These are phyloP conservation scores for Brevipalpus yothersi DNA, from an alignment of 1,140 invertebrate species.

Conservation along the genomic window DNA sequence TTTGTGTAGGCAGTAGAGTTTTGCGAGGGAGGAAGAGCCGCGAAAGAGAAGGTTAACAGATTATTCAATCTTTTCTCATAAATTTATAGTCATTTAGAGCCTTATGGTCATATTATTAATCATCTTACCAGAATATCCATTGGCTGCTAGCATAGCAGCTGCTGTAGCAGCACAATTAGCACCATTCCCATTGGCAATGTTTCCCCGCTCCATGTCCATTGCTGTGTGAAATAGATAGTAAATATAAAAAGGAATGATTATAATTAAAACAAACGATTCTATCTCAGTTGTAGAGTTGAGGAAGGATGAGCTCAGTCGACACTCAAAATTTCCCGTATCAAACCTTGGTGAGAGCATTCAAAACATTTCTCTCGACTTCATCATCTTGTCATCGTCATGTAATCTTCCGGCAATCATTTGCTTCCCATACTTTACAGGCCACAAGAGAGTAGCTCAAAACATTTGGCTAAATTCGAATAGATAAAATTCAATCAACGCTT, in stretches of 20 bases:
- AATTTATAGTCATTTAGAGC: neutral
- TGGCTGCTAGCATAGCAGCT: constrained; percentile 9
- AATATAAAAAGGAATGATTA: neutral
- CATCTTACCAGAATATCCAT: constrained; percentile 7
- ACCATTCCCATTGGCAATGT: constrained; percentile 1
- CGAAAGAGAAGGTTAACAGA: neutral
- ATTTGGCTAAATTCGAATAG: too few species aligned
- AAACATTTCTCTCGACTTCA: too few species aligned
- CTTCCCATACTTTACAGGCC: too few species aligned
- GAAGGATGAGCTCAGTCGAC: too few species aligned
- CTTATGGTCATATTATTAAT: neutral
- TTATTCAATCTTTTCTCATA: neutral
- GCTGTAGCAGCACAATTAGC: constrained; percentile 3
- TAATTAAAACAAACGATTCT: neutral
- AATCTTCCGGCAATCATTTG: too few species aligned
- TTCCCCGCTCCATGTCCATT: constrained; percentile 5
- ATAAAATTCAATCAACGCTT: too few species aligned
- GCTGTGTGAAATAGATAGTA: neutral
- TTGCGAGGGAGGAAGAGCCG: constrained; percentile 7
- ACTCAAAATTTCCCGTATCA: too few species aligned
- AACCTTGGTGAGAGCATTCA: too few species aligned
- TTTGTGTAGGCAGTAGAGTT: constrained; percentile 4
- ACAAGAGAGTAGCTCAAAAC: too few species aligned
- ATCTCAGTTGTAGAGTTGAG: neutral
- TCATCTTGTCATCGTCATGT: too few species aligned